Conservation (phyloP, 2,888 invertebrate genomes). For the Sepioteuthis lessoniana region DNA sequence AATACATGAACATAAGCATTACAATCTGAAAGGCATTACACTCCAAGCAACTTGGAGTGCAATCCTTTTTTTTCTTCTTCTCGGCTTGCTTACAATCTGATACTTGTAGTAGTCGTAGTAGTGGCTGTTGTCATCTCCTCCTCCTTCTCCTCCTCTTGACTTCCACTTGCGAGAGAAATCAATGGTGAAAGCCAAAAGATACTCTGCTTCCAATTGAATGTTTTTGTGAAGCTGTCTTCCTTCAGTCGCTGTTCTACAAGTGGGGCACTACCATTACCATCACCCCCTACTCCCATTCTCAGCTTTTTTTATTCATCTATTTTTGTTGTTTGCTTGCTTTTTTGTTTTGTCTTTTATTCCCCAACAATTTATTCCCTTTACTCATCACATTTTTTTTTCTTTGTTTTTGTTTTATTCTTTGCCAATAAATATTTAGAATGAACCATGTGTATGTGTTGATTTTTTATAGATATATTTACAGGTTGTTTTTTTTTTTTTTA, state of each 20-base stretch:
- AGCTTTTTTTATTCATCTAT: not conserved
- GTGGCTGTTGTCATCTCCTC: not conserved
- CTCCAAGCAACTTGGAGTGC: not conserved
- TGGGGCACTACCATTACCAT: not conserved
- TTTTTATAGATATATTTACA: not conserved
- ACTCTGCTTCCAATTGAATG: not conserved
- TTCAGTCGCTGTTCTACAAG: not conserved
- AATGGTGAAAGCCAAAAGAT: not conserved
- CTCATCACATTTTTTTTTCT: not conserved
- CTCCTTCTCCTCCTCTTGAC: not conserved
- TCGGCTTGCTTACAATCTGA: not conserved
- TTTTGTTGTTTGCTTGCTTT: too few species aligned
- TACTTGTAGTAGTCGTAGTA: not conserved
- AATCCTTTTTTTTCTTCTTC: not conserved
- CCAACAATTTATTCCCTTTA: not conserved
- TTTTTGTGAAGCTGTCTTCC: conserved; percentile 9
- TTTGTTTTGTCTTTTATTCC: not conserved
- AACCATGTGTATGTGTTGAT: too few species aligned
- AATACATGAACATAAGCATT: not conserved
- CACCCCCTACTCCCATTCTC: not conserved
- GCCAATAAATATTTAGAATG: not conserved
- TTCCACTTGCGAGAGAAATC: not conserved
- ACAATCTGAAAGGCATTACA: not conserved
- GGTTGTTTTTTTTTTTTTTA: not conserved
- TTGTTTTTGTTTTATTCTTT: not conserved